A percentile compares a stretch with the other conserved stretches of the same genome.
Evolutionary conservation across 92 coral and sea anemone genomes (phyloP).

Genomic region (Isaurus tuberculatus): DNA sequence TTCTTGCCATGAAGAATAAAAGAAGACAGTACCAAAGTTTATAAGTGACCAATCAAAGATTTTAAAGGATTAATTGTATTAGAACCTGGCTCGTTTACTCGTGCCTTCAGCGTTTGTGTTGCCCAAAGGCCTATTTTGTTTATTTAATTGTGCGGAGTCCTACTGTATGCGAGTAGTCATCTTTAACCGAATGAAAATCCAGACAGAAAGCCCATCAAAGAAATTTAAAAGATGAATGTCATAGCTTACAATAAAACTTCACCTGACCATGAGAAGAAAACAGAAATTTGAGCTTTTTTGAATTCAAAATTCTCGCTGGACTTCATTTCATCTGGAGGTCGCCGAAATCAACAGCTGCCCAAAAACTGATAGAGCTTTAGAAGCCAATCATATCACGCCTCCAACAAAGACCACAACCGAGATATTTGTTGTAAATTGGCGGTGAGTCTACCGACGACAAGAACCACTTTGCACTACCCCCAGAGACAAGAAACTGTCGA

Average conservation of each 20-base stretch:
- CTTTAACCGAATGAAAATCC: not conserved
- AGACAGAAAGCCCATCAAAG: conserved; percentile 1
- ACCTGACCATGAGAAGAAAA: not conserved
- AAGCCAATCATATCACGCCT: conserved; percentile 43
- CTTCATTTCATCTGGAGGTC: conserved; percentile 15
- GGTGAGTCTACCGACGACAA: conserved; percentile 36
- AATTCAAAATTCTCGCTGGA: not conserved
- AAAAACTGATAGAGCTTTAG: conserved; percentile 2
- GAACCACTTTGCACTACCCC: conserved; percentile 11
- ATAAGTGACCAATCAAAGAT: not conserved
- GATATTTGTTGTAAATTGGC: conserved; percentile 1
- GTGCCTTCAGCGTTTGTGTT: not conserved
- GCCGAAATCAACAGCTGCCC: conserved; percentile 45
- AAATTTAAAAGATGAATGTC: not conserved
- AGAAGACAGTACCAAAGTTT: not conserved
- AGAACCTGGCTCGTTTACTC: not conserved
- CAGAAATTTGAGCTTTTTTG: not conserved
- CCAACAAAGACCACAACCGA: conserved; percentile 17
- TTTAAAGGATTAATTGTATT: not conserved
- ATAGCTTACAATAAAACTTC: not conserved
- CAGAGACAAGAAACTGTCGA: conserved; percentile 21
- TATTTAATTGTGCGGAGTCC: conserved; percentile 28
- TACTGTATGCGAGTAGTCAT: conserved; percentile 38
- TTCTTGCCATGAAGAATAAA: not conserved
- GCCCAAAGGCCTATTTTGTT: conserved; percentile 1